These are phyloP conservation scores for Campylomormyrus numenius DNA, from an alignment of 2,113 vertebrate species.

Conservation along the genomic window DNA sequence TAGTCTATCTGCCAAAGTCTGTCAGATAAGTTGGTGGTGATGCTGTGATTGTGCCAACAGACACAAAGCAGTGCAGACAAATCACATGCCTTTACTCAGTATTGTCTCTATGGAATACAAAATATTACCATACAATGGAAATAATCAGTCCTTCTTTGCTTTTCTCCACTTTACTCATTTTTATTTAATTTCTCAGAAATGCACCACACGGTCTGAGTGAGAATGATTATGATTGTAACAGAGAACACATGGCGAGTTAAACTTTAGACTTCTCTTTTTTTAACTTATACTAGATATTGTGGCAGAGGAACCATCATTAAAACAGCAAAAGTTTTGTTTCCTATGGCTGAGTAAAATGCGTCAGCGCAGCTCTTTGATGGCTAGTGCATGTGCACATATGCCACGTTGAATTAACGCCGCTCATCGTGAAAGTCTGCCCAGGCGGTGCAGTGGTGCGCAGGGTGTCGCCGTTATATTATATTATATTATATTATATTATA, in stretches of 20 bases:
- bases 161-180: no score
- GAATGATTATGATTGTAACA: no score
- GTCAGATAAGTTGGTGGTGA: not conserved
- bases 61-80: not conserved
- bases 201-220: no score
- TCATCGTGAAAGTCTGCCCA: not conserved
- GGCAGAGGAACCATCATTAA: not conserved
- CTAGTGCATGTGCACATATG: no score
- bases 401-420: not conserved
- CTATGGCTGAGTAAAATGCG: not conserved
- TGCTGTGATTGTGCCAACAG: not conserved
- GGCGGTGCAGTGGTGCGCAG: not conserved
- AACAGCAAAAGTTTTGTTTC: not conserved
- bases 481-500: no score
- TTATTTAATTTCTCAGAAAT: no score
- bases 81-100: not conserved
- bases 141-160: not conserved
- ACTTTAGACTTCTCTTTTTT: not conserved
- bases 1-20: no score
- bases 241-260: no score
- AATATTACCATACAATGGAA: not conserved
- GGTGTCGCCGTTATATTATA: no score
- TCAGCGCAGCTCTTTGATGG: no score
- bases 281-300: not conserved
- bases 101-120: not conserved